Percentiles rank a stretch among this genome's conserved stretches.
phyloP scores from a whole-genome alignment of 2,113 vertebrate genomes.

The Diglossa brunneiventris region DNA sequence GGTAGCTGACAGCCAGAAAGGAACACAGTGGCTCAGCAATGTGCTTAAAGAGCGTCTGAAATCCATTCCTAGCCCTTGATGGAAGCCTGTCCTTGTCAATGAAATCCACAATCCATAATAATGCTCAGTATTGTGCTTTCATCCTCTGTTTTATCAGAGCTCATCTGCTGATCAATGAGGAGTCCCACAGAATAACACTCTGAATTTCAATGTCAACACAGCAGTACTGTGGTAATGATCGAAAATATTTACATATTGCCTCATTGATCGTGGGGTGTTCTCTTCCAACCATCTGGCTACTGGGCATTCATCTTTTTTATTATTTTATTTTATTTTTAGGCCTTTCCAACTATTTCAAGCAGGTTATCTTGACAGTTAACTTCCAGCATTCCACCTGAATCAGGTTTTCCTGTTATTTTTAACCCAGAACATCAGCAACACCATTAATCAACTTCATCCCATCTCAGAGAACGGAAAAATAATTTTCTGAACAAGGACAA shows the following conservation, averaged over 20 bases:
- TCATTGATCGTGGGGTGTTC: constrained; percentile 55
- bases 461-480: background rate
- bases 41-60: background rate
- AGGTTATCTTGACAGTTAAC: background rate
- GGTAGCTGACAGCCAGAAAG: background rate
- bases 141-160: background rate
- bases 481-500: constrained; percentile 19
- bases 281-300: constrained; percentile 71
- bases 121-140: background rate
- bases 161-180: constrained; percentile 26
- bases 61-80: background rate
- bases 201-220: constrained; percentile 46
- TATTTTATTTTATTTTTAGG: background rate
- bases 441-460: background rate
- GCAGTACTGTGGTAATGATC: constrained; percentile 45
- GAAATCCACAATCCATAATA: background rate
- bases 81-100: background rate
- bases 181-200: constrained; percentile 44
- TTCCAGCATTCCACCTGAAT: background rate
- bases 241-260: constrained; percentile 69
- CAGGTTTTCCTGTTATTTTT: background rate
- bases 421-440: background rate
- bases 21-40: background rate
- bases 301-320: background rate
- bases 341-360: background rate